Base-by-base conservation (phyloP, 2,888 invertebrate genomes). In the Cepaea hortensis region DNA sequence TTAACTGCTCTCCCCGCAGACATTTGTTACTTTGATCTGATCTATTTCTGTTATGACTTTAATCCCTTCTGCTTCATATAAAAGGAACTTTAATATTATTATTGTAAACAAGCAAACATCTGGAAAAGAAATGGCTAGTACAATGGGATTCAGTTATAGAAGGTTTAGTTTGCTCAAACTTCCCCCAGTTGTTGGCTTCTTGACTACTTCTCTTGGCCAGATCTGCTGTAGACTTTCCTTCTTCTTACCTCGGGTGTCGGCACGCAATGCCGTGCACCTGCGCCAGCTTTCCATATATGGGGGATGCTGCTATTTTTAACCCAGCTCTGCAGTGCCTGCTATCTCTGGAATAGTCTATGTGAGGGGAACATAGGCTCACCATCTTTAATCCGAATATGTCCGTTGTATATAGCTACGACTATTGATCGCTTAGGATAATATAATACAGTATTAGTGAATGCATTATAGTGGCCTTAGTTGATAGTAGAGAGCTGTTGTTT, bases 251-350 rank as follows among this genome's bases (percentile, higher is more conserved):
- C 48, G 48, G 79, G 3, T 85, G 7, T 50, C 81, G n/a, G n/a
- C 23, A 65, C 20, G 48, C 73, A 72, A n/a, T 62, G 35, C 83
- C 65, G 73, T 77, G 72, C 81, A 84, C 79, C 84, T 70, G 84
- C 70, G 79, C 75, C 79, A 55, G 76, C 77, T 88, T 88, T 46
- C 88, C 88, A 81, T 88, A 88, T 88, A 86, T 85, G 88, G 88
- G 86, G 87, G 88, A 88, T 35, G 72, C 20, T 77, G 68, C 82
- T 86, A 86, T 86, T 82, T 86, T 86, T 82, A 86, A 23, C 85
- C 50, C 50, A 82, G 77, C 81, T 86, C 86, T 86, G 86, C 86
- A 87, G 86, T 85, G 87, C 88, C 75, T 79, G 77, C 86, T 77
- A 72, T 85, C 82, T 70, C 80, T 4, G 76, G 86, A 72, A 18